These are phyloP conservation scores for Andricus quercusramuli DNA, from an alignment of 2,888 invertebrate genomes.

Conservation along the genomic window DNA sequence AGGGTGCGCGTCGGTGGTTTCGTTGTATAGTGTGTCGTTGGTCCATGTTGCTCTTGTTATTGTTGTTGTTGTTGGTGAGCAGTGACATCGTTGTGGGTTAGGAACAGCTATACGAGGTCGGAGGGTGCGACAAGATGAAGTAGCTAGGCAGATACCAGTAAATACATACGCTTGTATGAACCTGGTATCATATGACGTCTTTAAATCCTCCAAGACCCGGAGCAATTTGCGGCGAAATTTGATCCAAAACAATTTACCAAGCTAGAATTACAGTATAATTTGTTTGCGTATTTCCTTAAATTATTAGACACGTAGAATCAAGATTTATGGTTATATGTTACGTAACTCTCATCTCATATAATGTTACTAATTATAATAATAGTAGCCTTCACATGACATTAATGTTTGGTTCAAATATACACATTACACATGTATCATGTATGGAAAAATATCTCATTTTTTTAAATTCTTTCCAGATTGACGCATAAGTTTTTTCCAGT, in stretches of 20 bases:
- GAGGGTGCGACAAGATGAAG: conserved; percentile 13
- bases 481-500: too few relatives aligned
- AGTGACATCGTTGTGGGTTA: background rate
- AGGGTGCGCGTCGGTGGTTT: conserved; percentile 47
- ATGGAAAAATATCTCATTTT: too few relatives aligned
- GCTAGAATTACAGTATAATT: conserved; percentile 23
- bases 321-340: background rate
- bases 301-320: background rate
- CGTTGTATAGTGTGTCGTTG: background rate
- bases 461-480: too few relatives aligned
- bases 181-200: conserved; percentile 28
- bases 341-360: background rate
- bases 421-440: too few relatives aligned
- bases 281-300: conserved; percentile 7
- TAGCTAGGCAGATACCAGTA: conserved; percentile 40
- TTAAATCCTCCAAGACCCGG: conserved; percentile 33
- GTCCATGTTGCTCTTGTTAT: conserved; percentile 14
- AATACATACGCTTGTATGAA: conserved; percentile 34
- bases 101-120: conserved; percentile 11
- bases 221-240: conserved; percentile 30
- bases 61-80: conserved; percentile 4
- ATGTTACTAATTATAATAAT: background rate
- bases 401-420: too few relatives aligned
- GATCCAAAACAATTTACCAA: conserved; percentile 29
- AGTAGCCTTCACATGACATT: background rate